These are phyloP conservation scores for Schizotus pectinicornis DNA, from an alignment of 2,888 invertebrate species.

Conservation along the genomic window DNA sequence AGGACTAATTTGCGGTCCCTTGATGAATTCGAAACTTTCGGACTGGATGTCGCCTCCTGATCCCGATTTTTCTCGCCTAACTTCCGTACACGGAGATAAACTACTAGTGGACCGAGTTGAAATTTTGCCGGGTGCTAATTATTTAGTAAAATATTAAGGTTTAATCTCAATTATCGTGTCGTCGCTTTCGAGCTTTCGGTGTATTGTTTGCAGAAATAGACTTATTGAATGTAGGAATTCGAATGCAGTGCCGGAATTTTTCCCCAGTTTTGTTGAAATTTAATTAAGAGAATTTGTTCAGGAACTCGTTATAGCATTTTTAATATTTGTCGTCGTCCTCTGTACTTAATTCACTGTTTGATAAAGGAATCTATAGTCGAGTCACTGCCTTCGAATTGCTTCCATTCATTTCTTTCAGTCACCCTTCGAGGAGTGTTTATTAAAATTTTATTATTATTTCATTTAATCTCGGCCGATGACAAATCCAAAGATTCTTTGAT, in stretches of 20 bases:
- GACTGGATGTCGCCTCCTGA: slow-evolving; percentile 11
- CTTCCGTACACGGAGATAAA: neutral
- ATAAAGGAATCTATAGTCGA: too few relatives aligned
- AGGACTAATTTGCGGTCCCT: slow-evolving; percentile 40
- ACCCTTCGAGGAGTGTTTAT: too few relatives aligned
- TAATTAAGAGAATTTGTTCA: neutral
- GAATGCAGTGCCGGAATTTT: neutral
- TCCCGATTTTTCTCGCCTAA: too few relatives aligned
- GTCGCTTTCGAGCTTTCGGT: neutral
- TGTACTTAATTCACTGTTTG: too few relatives aligned
- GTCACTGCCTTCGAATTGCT: too few relatives aligned
- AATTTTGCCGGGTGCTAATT: neutral
- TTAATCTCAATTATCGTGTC: neutral
- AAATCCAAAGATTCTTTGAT: too few relatives aligned
- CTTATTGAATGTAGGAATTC: neutral
- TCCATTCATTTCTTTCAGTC: too few relatives aligned
- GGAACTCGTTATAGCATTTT: neutral
- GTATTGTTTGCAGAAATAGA: neutral
- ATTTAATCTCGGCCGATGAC: too few relatives aligned
- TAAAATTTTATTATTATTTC: too few relatives aligned
- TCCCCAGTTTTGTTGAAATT: neutral
- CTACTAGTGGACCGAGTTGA: neutral
- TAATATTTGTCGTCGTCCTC: neutral
- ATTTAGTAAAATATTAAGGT: neutral
- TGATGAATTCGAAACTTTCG: slow-evolving; percentile 35